Base-by-base conservation (phyloP, 2,797 vertebrate species). In the Syngnathus acus region DNA sequence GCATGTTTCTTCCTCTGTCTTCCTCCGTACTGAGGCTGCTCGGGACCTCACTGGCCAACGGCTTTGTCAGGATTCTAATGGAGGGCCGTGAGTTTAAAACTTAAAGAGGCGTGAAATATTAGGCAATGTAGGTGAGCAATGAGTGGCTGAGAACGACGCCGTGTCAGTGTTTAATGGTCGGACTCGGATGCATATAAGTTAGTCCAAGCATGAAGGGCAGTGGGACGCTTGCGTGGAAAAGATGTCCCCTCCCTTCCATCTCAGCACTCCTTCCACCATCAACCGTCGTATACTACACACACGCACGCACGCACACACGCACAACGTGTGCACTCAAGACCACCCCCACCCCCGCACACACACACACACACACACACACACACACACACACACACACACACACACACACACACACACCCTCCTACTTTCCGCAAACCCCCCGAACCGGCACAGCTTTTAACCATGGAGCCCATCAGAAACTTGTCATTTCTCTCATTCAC, bases 401-500 rank as follows among this genome's bases (percentile, higher is more conserved):
- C 53, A 9, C 53, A 47, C 71, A 16, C 76, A 55, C 70, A 59
- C 72, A 68, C 2, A 78, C 75, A 76, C 70, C 50, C 59, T 4
- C 32, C 4, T 32, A 32, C 32, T 32, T 32, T 32, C 62, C 19
- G 13, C 47, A 71, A 71, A 70, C 3, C 77, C 76, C 75, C 75
- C 54, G 51, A 78, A 78, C 75, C 70, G 81, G 74, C 78, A 70
- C 80, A 78, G 78, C 78, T 78, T 84, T 88, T 87, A 86, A 86
- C 84, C 88, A 80, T 78, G 77, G 77, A 94, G 90, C 94, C 94
- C 93, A 95, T 99, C 94, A 97, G 95, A 96, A 96, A 95, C 94
- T 94, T 98, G 95, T 96, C 96, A 99, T 95, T 95, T 97, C 95
- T 94, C 95, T 98, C 95, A 94, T 95, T 96, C 96, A 96, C 92